Evolutionary conservation across 2,113 vertebrate genomes (phyloP).

Genomic region (Mesitornis unicolor): DNA sequence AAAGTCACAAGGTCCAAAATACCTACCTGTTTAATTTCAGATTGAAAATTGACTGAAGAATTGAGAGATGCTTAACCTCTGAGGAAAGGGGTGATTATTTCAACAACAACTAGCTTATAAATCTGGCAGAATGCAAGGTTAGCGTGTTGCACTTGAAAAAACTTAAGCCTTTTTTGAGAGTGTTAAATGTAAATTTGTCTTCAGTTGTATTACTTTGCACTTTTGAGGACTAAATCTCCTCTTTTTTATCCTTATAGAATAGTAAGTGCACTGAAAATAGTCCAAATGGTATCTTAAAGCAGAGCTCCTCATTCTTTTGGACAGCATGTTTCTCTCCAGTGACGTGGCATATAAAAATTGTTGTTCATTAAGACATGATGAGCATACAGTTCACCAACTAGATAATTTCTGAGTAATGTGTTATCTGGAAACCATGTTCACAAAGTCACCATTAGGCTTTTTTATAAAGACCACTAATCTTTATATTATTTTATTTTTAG

Average conservation of each 20-base stretch:
- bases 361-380: neutral
- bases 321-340: neutral
- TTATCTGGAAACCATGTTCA: neutral
- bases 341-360: neutral
- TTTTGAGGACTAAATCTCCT: neutral
- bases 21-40: neutral
- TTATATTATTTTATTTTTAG: neutral
- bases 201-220: neutral
- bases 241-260: neutral
- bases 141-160: neutral
- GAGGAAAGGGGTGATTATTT: neutral
- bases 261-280: neutral
- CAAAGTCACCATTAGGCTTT: neutral
- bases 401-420: neutral
- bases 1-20: neutral
- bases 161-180: neutral
- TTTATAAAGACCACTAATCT: neutral
- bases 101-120: neutral
- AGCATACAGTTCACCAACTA: neutral
- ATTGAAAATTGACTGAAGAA: neutral
- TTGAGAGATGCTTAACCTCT: neutral
- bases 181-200: neutral
- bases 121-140: neutral
- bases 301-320: neutral
- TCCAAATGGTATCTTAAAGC: neutral